Percentiles rank a stretch among this genome's conserved stretches.
phyloP scores from a whole-genome alignment of 2,888 invertebrate genomes.

The Strigamia transsilvanica region DNA sequence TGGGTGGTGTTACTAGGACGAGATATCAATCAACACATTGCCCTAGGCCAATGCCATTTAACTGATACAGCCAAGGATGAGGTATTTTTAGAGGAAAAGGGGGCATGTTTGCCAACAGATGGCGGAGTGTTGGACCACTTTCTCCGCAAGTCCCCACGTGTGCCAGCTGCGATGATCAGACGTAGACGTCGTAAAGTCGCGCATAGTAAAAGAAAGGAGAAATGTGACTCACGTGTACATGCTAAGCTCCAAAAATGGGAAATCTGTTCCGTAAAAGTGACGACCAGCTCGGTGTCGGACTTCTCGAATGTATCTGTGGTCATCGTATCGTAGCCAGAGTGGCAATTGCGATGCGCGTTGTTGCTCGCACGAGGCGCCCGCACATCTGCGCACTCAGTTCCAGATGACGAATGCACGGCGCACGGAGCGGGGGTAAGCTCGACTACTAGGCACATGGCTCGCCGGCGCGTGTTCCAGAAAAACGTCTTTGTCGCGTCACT shows the following conservation, averaged over 20 bases:
- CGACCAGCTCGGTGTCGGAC: constrained; percentile 16
- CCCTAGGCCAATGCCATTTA: background rate
- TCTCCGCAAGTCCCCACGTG: constrained; percentile 22
- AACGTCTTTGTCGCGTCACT: constrained; percentile 4
- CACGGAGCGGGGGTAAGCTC: background rate
- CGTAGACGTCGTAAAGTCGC: background rate
- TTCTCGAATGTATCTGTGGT: background rate
- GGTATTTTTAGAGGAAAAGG: background rate
- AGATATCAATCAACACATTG: constrained; percentile 16
- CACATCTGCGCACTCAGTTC: constrained; percentile 1
- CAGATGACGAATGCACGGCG: constrained; percentile 2
- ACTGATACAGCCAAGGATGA: constrained; percentile 10
- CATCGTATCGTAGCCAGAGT: constrained; percentile 5
- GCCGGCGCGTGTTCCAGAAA: constrained; percentile 23
- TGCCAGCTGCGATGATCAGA: background rate
- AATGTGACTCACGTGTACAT: background rate
- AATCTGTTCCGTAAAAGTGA: background rate
- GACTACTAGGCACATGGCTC: constrained; percentile 25
- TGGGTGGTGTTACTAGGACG: background rate
- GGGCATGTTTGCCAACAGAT: constrained; percentile 26
- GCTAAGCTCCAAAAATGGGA: background rate
- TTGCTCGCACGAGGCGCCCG: constrained; percentile 25
- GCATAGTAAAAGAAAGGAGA: background rate
- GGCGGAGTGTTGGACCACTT: constrained; percentile 26
- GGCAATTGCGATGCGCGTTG: constrained; percentile 9